Evolutionary conservation across 2,113 vertebrate species (phyloP).

Genomic region (Rattus rattus): DNA sequence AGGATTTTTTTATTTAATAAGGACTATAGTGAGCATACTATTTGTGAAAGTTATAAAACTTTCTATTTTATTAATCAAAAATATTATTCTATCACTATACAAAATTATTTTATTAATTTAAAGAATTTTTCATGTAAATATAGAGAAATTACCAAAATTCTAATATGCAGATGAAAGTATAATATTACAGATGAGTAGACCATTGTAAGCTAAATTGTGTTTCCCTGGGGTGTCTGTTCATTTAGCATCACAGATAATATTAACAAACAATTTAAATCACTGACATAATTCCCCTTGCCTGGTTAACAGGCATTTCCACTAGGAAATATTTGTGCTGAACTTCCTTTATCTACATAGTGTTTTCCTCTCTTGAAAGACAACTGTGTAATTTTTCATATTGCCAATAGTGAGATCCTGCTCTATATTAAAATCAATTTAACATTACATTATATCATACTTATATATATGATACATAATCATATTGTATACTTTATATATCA

Average conservation of each 20-base stretch:
- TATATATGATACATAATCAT: background rate
- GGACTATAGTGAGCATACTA: background rate
- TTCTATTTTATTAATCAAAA: slow-evolving; percentile 22
- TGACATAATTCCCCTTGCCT: background rate
- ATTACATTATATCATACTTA: background rate
- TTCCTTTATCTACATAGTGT: background rate
- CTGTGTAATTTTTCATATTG: background rate
- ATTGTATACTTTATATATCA: background rate
- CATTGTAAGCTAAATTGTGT: background rate
- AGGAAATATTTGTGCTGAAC: background rate
- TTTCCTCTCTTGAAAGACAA: background rate
- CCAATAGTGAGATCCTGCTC: background rate
- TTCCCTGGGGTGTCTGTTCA: background rate
- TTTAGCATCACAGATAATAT: background rate
- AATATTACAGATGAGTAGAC: background rate
- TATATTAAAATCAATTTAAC: background rate
- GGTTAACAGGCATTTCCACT: background rate
- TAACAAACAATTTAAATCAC: background rate
- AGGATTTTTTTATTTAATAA: background rate
- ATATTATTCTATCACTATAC: background rate
- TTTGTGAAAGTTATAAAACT: background rate
- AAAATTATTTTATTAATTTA: slow-evolving; percentile 14
- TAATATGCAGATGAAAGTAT: background rate
- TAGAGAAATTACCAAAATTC: background rate
- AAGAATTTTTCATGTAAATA: background rate